Evolutionary conservation across 2,888 invertebrate species (phyloP).

Genomic region (Buathra laborator): DNA sequence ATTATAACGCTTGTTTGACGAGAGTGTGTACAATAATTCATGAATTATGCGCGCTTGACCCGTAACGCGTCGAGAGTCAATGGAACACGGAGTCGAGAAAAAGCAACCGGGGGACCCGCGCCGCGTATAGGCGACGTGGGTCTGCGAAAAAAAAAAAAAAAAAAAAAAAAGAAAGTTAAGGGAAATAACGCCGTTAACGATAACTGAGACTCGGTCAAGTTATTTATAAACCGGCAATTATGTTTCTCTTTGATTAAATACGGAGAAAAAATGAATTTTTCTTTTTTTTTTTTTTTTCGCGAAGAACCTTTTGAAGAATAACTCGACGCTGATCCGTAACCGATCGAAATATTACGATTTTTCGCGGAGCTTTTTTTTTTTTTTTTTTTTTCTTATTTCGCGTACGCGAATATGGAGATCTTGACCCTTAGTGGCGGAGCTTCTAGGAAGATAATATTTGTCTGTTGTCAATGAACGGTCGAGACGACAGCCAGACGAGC

Average conservation of each 20-base stretch:
- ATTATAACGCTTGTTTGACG: constrained; percentile 22
- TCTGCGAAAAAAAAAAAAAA: constrained; percentile 12
- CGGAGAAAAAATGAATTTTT: neutral
- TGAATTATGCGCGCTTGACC: constrained; percentile 67
- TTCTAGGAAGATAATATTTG: constrained; percentile 82
- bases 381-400: neutral
- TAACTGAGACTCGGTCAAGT: constrained; percentile 66
- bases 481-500: constrained; percentile 84
- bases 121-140: neutral
- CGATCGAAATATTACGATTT: neutral
- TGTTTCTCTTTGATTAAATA: constrained; percentile 5
- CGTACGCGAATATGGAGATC: constrained; percentile 9
- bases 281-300: neutral
- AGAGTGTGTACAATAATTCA: constrained; percentile 64
- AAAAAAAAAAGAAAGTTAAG: constrained; percentile 25
- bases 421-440: constrained; percentile 69
- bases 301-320: neutral
- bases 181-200: constrained; percentile 43
- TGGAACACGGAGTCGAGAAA: constrained; percentile 57
- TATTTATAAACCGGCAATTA: constrained; percentile 55
- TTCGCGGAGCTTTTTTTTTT: neutral
- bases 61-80: constrained; percentile 55
- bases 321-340: neutral
- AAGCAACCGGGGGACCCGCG: constrained; percentile 2
- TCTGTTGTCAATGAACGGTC: constrained; percentile 81